phyloP scores from a whole-genome alignment of 2,797 vertebrate genomes.

The Parauchenoglanis ngamensis region DNA sequence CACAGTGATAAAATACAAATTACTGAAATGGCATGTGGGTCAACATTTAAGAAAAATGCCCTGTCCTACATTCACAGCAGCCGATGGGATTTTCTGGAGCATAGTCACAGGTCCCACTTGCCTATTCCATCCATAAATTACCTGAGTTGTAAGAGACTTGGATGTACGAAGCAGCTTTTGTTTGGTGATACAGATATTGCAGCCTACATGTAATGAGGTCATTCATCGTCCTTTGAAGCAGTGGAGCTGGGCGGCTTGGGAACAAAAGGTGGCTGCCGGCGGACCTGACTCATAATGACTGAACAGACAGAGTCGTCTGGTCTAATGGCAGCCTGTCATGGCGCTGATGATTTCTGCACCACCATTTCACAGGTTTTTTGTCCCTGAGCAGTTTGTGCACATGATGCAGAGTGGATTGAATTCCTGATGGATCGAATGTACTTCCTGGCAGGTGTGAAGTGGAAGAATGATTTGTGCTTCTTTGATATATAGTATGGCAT shows the following conservation, averaged over 20 bases:
- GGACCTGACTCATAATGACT: constrained; percentile 59
- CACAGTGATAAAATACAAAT: constrained; percentile 20
- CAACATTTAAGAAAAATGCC: constrained; percentile 48
- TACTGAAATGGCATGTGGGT: constrained; percentile 35
- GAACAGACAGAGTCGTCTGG: constrained; percentile 53
- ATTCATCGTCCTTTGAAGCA: constrained; percentile 59
- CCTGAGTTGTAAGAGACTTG: constrained; percentile 48
- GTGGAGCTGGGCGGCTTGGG: constrained; percentile 48
- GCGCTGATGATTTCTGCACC: constrained; percentile 55
- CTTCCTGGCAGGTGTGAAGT: constrained; percentile 46
- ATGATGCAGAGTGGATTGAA: constrained; percentile 51
- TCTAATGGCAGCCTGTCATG: constrained; percentile 60
- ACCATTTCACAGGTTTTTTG: constrained; percentile 55
- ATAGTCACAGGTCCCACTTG: constrained; percentile 48
- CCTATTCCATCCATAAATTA: constrained; percentile 55
- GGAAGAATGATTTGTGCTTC: constrained; percentile 14
- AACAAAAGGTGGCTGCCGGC: constrained; percentile 60
- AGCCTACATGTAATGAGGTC: constrained; percentile 55
- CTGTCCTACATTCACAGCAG: constrained; percentile 44
- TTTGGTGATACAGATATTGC: constrained; percentile 59
- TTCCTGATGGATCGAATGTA: constrained; percentile 51
- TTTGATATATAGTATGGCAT: constrained; percentile 8
- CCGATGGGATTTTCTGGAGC: constrained; percentile 44
- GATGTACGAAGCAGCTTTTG: constrained; percentile 55
- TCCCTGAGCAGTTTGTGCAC: constrained; percentile 52